Evolutionary conservation across 64 coral and sea anemone species (phyloP).

Genomic region (Actinia tenebrosa): DNA sequence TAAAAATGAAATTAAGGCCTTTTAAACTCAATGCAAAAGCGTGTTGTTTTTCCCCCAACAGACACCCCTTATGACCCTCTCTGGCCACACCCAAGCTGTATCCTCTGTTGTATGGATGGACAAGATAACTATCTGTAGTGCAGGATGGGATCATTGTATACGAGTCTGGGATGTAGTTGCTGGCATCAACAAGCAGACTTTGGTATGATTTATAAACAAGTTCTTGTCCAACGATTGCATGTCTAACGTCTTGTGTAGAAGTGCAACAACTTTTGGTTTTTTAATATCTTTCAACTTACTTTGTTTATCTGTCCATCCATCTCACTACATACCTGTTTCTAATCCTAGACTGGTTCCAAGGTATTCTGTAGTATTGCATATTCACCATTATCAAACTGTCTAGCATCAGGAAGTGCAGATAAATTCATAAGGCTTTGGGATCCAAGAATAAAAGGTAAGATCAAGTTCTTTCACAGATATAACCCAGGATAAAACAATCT

Average conservation of each 20-base stretch:
- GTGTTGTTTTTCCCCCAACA: background rate
- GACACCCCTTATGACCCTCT: slow-evolving; percentile 94
- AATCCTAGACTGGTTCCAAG: slow-evolving; percentile 82
- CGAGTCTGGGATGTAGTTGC: slow-evolving; percentile 78
- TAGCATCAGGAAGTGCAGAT: slow-evolving; percentile 83
- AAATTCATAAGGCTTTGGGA: slow-evolving; percentile 88
- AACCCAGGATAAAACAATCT: too few relatives aligned
- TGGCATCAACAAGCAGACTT: slow-evolving; percentile 86
- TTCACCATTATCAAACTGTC: slow-evolving; percentile 51
- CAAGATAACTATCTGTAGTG: slow-evolving; percentile 73
- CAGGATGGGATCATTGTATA: slow-evolving; percentile 96
- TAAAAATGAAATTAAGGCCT: too few relatives aligned
- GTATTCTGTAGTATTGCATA: slow-evolving; percentile 88
- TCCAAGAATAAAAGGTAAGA: background rate
- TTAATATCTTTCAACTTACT: too few relatives aligned
- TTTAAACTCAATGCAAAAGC: background rate
- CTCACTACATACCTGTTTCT: background rate
- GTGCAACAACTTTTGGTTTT: too few relatives aligned
- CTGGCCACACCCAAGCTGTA: slow-evolving; percentile 88
- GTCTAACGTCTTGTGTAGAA: too few relatives aligned
- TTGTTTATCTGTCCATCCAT: too few relatives aligned
- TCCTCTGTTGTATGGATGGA: slow-evolving; percentile 80
- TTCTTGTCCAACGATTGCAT: too few relatives aligned
- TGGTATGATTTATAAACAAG: slow-evolving; percentile 37
- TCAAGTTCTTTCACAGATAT: too few relatives aligned